Base-by-base conservation (phyloP, 2,888 invertebrate species). In the Achlya flavicornis region DNA sequence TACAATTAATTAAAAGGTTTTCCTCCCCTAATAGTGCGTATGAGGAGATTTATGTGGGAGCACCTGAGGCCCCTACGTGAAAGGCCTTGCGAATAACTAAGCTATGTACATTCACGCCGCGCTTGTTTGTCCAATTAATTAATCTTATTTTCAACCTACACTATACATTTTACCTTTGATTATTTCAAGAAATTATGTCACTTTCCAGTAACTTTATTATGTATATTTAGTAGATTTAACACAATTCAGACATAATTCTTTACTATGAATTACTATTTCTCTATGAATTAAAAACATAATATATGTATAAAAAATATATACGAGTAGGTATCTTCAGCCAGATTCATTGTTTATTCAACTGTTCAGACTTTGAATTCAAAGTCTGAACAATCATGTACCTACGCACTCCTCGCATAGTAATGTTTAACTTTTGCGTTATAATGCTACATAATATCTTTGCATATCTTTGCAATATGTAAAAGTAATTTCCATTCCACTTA, bases 1-100 rank as follows among this genome's bases (percentile, higher is more conserved):
- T 65, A 69, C 70, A 73, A 78, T 76, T 80, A 79, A 78, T 80
- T 79, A 78, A 76, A 76, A 66, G 70, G 70, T 73, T 61, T 16
- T 58, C 64, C 73, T 61, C 53, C 68, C 72, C 67, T 75, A 79
- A 81, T 77, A 78, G 76, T 75, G 74, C 62, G 65, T 70, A 72
- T 69, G 65, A 67, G 64, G 69, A 77, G 70, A 81, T 79, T 77
- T 79, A 78, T 83, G 70, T 61, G 68, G 63, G 64, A 66, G 68
- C 77, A 75, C 74, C 77, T 74, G 77, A 69, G 66, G 62, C 62
- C 68, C 63, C 61, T 26, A 62, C 35, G 62, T 64, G 64, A 62
- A 66, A 65, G 62, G 63, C 65, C 62, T 58, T 61, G 53, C 53
- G 19, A 53, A 53, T 53, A 53, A 53, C 53, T 53, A 43, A 57